Evolutionary conservation across 1,140 invertebrate species (phyloP), one percentile per base, ranked within the genome.

Genomic region (Pentalonia nigronervosa): DNA sequence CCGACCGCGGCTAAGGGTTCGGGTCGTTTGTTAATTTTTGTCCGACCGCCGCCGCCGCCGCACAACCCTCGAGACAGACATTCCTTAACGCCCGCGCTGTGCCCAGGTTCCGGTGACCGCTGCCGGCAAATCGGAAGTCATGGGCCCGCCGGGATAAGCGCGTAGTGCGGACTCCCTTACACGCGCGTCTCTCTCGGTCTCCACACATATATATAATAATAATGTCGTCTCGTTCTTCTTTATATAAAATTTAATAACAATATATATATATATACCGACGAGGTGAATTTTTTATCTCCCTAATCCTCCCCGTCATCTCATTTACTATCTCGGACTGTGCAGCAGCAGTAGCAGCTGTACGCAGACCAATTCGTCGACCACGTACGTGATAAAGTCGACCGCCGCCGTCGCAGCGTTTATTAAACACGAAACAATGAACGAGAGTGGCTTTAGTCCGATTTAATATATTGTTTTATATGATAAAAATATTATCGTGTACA

Each of bases 51-150:
- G 47, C 47, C 47, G 47, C 47, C 47, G 9, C 56, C 7, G 17
- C 60, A 17, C 36, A 36, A 17, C 87, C 50, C 50, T 53, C 20
- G 87, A 53, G 87, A 89, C n/a, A 34, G 87, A 89, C 48, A 53
- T 89, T 53, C 30, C 47, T 89, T 89, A 89, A 53, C 87, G 47
- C 21, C n/a, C 47, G n/a, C 86, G n/a, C 48, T 36, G 48, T 11
- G 88, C n/a, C 86, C 11, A 9, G 30, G 21, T 56, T 25, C 48
- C 87, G n/a, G 48, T 89, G 23, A 41, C 45, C 84, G 25, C 23
- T 34, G 48, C 34, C 34, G 45, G 45, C 45, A 92, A 92, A 92
- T 92, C 91, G 91, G 45, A 92, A 92, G n/a, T 92, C 91, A 92
- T 92, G 91, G 76, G 91, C 47, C 91, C 91, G 4, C 21, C 91